Evolutionary conservation across 2,888 invertebrate species (phyloP), one percentile per base, ranked within the genome.

Genomic region (Idaea aversata): DNA sequence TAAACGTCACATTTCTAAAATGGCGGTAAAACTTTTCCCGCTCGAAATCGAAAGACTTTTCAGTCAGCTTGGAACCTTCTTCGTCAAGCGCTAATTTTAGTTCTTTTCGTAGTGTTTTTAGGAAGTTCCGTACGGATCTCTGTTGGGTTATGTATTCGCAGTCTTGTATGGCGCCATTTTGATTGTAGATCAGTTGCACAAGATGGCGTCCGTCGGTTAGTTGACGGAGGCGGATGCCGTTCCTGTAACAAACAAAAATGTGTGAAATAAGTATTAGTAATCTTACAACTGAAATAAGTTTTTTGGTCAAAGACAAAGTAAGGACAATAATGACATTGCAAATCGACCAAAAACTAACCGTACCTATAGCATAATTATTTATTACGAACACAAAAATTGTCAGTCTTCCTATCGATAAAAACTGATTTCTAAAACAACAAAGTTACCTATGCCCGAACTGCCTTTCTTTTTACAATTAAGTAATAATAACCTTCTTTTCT

Each of bases 201-300:
- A 96, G 93, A 85, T 95, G 94, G 75, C 91, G 90, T 66, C 95
- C 95, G 79, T 95, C 95, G n/a, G 95, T 94, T 72, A 96, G 87
- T 83, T 96, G 95, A 25, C 95, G 94, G 34, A 96, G 93, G 72
- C 93, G 93, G 34, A 96, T 81, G 1, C 94, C 94, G 62, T 83
- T 82, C 67, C 94, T 94, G 91, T 34, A 91, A 93, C 82, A 87
- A 88, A 73, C 64, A 62, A 70, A 34, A 60, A 59, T 57, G 34
- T 57, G 34, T 61, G 62, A 67, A 70, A 72, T 67, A 67, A 70
- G 70, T 67, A 59, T 66, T 62, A 61, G 5, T 47, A 47, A 47
- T 47, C 47, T 2, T 47, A 47, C 10, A 1, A 36, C 25, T 3
- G 25, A 25, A 25, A 25, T 2, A 25, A 25, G 25, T 25, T 25